Evolutionary conservation across 2,797 vertebrate species (phyloP).

Genomic region (Ammospiza maritima): DNA sequence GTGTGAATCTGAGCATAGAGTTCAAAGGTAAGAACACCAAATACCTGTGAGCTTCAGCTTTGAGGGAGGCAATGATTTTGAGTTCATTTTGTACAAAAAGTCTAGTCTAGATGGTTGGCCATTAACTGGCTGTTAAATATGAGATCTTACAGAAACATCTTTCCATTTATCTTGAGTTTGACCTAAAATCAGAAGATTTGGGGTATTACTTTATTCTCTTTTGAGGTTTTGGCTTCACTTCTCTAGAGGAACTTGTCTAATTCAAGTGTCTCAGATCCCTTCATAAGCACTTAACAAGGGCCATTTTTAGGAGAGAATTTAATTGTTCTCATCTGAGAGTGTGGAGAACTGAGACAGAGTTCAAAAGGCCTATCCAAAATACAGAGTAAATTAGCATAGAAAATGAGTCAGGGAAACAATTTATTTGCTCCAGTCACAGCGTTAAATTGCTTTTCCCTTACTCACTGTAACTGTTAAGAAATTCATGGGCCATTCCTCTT

Average conservation of each 20-base stretch:
- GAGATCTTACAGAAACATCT: conserved; percentile 13
- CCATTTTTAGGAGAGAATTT: neutral
- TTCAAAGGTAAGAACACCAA: neutral
- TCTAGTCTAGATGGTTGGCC: neutral
- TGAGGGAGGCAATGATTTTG: neutral
- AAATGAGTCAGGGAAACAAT: conserved; percentile 20
- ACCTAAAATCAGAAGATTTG: neutral
- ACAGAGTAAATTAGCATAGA: conserved; percentile 17
- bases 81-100: neutral
- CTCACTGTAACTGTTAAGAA: conserved; percentile 46
- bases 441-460: conserved; percentile 34
- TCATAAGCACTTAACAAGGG: neutral
- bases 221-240: neutral
- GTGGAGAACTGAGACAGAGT: neutral
- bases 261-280: neutral
- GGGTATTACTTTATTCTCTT: neutral
- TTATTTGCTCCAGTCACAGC: conserved; percentile 6
- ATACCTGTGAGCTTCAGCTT: neutral
- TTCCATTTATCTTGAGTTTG: neutral
- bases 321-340: neutral
- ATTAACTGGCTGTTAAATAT: conserved; percentile 33
- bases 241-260: neutral
- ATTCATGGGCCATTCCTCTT: conserved; percentile 46
- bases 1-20: neutral
- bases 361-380: conserved; percentile 14